phyloP scores from a whole-genome alignment of 2,113 vertebrate genomes.

The Phalacrocorax carbo region DNA sequence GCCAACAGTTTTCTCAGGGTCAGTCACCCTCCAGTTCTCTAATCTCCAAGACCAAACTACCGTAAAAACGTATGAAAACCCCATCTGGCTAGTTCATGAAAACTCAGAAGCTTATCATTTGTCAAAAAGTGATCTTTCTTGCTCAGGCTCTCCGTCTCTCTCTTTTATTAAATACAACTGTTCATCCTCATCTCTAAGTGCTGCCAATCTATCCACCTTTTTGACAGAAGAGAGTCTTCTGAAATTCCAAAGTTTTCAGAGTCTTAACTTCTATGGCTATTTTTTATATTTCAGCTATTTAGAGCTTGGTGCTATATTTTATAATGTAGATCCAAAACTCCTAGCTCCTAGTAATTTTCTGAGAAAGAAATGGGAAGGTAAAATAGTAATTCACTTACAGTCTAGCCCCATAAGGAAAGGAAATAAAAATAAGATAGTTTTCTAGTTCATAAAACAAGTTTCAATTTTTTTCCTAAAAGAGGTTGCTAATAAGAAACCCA shows the following conservation, averaged over 20 bases:
- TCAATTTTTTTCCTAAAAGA: background rate
- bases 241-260: background rate
- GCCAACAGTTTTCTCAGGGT: background rate
- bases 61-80: background rate
- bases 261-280: background rate
- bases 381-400: background rate
- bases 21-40: background rate
- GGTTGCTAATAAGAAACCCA: background rate
- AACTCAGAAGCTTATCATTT: background rate
- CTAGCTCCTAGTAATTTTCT: background rate
- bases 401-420: background rate
- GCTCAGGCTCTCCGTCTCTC: background rate
- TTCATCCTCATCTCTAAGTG: background rate
- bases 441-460: background rate
- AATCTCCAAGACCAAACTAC: background rate
- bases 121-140: background rate
- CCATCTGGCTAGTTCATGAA: background rate
- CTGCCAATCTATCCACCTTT: background rate
- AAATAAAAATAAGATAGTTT: background rate
- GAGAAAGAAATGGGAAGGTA: background rate
- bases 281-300: background rate
- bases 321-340: background rate
- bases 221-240: background rate
- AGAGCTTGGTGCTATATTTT: background rate
- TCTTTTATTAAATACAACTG: background rate